A percentile compares a stretch with the other conserved stretches of the same genome.
Evolutionary conservation across 2,113 vertebrate genomes (phyloP).

Genomic region (Candoia aspera): DNA sequence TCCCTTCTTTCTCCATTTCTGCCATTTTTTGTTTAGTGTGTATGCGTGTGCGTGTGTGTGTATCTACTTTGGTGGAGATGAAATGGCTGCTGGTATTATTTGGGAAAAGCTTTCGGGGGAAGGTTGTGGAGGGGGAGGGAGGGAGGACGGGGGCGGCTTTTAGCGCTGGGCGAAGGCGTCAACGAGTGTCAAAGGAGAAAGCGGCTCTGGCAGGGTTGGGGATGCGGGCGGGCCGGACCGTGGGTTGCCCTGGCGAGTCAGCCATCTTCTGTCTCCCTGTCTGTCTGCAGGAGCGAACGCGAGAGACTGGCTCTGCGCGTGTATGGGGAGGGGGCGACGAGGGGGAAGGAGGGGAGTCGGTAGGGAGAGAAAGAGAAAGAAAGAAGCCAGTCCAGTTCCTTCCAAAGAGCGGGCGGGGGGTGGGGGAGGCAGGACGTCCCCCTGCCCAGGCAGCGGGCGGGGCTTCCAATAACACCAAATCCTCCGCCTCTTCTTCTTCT

Average conservation of each 20-base stretch:
- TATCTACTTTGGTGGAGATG: conserved; percentile 77
- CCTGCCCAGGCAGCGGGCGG: conserved; percentile 79
- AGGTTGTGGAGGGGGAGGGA: conserved; percentile 54
- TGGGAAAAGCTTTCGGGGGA: conserved; percentile 45
- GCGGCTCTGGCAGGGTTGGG: conserved; percentile 54
- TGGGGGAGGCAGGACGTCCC: conserved; percentile 76
- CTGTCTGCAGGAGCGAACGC: conserved; percentile 55
- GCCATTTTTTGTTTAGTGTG: conserved; percentile 83
- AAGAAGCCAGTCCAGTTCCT: conserved; percentile 69
- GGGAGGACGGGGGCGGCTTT: conserved; percentile 37
- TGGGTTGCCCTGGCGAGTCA: conserved; percentile 71
- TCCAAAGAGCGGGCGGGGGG: conserved; percentile 72
- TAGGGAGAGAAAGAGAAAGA: background rate
- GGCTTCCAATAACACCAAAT: conserved; percentile 55
- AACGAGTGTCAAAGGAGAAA: conserved; percentile 41
- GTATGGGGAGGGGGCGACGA: conserved; percentile 58
- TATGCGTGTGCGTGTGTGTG: background rate
- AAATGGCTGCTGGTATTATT: conserved; percentile 80
- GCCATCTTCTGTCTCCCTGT: conserved; percentile 89
- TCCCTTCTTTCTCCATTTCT: conserved; percentile 99
- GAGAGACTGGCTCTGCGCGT: conserved; percentile 30
- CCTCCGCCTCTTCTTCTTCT: conserved; percentile 35
- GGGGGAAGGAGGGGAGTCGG: background rate
- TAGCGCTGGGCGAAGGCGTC: conserved; percentile 48
- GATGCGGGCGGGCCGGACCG: conserved; percentile 63